Conservation (phyloP, 37 sponge, comb jelly and placozoan genomes). For the Chondrosia reniformis region DNA sequence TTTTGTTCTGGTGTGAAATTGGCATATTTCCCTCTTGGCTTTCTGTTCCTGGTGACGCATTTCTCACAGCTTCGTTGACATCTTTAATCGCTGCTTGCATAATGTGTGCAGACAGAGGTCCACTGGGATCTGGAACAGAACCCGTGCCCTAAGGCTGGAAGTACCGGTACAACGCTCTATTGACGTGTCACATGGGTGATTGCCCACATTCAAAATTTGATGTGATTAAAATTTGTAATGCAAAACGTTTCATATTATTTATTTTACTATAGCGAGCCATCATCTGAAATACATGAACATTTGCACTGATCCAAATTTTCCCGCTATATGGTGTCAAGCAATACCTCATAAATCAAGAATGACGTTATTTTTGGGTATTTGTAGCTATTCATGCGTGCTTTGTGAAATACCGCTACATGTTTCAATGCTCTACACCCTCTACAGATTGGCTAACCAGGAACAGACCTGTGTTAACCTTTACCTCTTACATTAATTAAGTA, state of each 20-base stretch:
- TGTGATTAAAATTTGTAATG: background rate
- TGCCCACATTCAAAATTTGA: slow-evolving; percentile 1
- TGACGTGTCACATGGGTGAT: background rate
- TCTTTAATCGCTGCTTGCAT: background rate
- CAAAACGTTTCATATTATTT: background rate
- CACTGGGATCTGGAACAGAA: background rate
- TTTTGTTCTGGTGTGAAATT: background rate
- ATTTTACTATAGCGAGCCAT: slow-evolving; percentile 5
- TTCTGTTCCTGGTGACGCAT: background rate
- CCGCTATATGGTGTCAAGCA: background rate
- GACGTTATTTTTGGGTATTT: no score
- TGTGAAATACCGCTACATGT: no score
- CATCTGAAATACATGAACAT: background rate
- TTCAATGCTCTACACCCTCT: no score
- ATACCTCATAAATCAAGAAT: no score
- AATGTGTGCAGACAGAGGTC: slow-evolving; percentile 4
- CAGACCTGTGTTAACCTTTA: no score
- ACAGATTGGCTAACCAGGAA: no score
- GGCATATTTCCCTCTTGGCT: background rate
- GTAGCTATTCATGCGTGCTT: no score
- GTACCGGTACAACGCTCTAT: slow-evolving; percentile 5
- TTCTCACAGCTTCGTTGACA: slow-evolving; percentile 5
- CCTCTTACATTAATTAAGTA: no score
- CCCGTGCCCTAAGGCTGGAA: slow-evolving; percentile 4
- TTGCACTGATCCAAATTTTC: slow-evolving; percentile 4